A percentile compares a stretch with the other conserved stretches of the same genome.
These are phyloP conservation scores for Hypothenemus hampei DNA, from an alignment of 1,140 invertebrate genomes.

Conservation along the genomic window DNA sequence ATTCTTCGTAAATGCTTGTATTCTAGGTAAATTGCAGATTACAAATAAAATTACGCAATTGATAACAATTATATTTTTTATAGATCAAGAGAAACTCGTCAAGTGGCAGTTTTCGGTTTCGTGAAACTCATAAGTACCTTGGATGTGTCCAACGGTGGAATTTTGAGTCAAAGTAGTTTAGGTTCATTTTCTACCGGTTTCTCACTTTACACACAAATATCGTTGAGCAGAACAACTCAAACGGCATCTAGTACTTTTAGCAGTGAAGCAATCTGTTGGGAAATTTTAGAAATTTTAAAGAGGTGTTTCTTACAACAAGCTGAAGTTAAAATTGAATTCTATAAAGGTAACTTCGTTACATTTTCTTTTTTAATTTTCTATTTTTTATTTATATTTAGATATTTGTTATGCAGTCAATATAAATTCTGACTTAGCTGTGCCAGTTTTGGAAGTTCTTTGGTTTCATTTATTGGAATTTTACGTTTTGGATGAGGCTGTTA, in stretches of 20 bases:
- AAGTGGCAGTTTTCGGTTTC: constrained; percentile 54
- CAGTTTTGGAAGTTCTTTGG: constrained; percentile 48
- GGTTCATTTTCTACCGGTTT: constrained; percentile 36
- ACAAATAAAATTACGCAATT: too few relatives aligned
- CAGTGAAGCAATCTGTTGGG: constrained; percentile 54
- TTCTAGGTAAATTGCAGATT: constrained; percentile 46
- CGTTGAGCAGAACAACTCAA: constrained; percentile 44
- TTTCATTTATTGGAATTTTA: constrained; percentile 50
- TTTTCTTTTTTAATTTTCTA: too few relatives aligned
- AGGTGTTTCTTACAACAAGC: constrained; percentile 57
- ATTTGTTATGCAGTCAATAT: constrained; percentile 44
- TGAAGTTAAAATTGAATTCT: constrained; percentile 52
- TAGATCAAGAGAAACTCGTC: constrained; percentile 46
- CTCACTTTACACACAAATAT: constrained; percentile 48
- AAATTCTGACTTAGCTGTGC: constrained; percentile 48
- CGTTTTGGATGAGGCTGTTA: constrained; percentile 42
- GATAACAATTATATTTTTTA: not conserved
- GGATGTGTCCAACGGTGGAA: constrained; percentile 46
- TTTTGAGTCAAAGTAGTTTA: constrained; percentile 47
- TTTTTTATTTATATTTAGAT: too few relatives aligned
- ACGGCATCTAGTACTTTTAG: constrained; percentile 38
- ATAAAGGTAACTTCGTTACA: constrained; percentile 53
- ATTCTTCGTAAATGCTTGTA: constrained; percentile 54
- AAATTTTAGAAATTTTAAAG: constrained; percentile 55
- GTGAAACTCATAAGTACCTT: constrained; percentile 51